Evolutionary conservation across 2,888 invertebrate genomes (phyloP).

Genomic region (Andrena minutula): DNA sequence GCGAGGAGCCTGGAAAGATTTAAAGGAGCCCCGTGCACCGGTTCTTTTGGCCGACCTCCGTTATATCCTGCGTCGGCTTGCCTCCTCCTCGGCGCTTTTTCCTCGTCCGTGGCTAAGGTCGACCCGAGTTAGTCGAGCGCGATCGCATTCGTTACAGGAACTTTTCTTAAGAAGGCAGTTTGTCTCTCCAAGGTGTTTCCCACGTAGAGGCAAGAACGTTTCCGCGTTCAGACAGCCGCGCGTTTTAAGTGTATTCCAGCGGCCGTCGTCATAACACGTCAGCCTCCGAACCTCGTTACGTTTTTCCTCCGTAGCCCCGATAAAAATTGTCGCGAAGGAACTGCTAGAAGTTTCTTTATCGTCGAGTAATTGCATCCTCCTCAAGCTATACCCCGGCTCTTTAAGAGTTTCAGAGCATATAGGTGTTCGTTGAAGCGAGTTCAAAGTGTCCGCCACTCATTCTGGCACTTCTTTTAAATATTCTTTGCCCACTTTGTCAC

Average conservation of each 20-base stretch:
- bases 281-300: slow-evolving; percentile 16
- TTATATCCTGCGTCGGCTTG: slow-evolving; percentile 27
- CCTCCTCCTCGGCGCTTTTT: slow-evolving; percentile 7
- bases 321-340: slow-evolving; percentile 16
- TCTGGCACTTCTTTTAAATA: too few species aligned
- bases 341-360: slow-evolving; percentile 15
- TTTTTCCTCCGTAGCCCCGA: background rate
- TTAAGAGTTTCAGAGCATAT: background rate
- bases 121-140: slow-evolving; percentile 71
- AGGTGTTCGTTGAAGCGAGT: background rate
- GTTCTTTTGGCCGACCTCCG: slow-evolving; percentile 37
- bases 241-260: slow-evolving; percentile 16
- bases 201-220: slow-evolving; percentile 45
- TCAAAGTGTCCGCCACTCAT: background rate
- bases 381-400: background rate
- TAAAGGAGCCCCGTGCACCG: slow-evolving; percentile 44
- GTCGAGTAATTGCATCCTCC: slow-evolving; percentile 3
- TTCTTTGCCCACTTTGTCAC: too few species aligned
- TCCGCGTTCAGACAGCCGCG: slow-evolving; percentile 25
- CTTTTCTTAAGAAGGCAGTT: slow-evolving; percentile 77
- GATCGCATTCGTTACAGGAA: slow-evolving; percentile 78
- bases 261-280: slow-evolving; percentile 16
- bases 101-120: slow-evolving; percentile 26
- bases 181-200: slow-evolving; percentile 59
- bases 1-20: slow-evolving; percentile 47